These are phyloP conservation scores for Myocastor coypus DNA, from an alignment of 2,113 vertebrate genomes.

Conservation along the genomic window DNA sequence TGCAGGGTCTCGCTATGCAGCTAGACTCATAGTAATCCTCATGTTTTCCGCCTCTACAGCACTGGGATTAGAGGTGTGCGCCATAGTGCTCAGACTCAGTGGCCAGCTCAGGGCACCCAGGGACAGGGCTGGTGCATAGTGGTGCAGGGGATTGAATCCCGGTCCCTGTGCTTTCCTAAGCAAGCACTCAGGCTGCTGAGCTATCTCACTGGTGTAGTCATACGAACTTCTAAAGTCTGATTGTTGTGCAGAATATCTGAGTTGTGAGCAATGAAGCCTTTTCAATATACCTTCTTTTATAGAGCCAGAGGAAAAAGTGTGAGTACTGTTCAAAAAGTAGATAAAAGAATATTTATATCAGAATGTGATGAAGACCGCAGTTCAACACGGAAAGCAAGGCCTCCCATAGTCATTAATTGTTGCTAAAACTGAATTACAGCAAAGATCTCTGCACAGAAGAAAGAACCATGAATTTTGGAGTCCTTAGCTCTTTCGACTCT, in stretches of 20 bases:
- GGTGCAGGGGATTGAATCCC: too few relatives aligned
- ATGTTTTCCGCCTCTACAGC: too few relatives aligned
- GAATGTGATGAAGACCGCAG: slow-evolving; percentile 57
- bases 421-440: slow-evolving; percentile 55
- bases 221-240: background rate
- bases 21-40: too few relatives aligned
- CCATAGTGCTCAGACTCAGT: too few relatives aligned
- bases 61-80: too few relatives aligned
- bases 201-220: background rate
- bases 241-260: background rate
- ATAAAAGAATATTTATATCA: background rate
- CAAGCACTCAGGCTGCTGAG: too few relatives aligned
- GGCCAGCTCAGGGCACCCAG: too few relatives aligned
- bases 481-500: background rate
- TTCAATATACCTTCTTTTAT: background rate
- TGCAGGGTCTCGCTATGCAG: too few relatives aligned
- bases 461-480: background rate
- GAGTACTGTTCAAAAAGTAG: background rate
- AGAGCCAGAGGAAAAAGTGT: background rate
- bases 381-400: slow-evolving; percentile 55
- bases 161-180: too few relatives aligned
- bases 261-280: background rate
- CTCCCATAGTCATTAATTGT: slow-evolving; percentile 67
- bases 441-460: slow-evolving; percentile 65
- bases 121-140: too few relatives aligned